Conservation (phyloP, 2,113 vertebrate species). For the Vombatus ursinus region DNA sequence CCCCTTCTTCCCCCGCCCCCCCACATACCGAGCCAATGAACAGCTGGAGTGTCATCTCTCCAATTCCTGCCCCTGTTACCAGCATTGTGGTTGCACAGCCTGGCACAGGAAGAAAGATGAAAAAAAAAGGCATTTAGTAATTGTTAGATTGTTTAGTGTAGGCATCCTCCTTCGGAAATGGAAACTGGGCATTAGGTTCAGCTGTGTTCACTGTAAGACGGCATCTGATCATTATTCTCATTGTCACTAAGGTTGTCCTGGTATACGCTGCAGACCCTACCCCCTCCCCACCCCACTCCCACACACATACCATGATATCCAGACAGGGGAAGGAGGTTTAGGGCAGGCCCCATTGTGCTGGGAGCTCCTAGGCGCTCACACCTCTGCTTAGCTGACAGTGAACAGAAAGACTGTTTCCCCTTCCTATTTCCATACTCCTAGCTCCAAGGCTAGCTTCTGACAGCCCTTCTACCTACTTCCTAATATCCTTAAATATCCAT, state of each 20-base stretch:
- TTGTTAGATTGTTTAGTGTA: not conserved
- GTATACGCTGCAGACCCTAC: not conserved
- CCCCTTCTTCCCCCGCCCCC: not conserved
- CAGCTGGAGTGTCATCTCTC: conserved; percentile 95
- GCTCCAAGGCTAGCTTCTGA: not conserved
- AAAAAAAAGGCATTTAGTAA: conserved; percentile 3
- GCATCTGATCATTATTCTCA: not conserved
- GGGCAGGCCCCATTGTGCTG: not conserved
- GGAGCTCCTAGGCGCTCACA: not conserved
- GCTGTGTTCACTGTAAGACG: not conserved
- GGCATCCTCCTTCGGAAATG: not conserved
- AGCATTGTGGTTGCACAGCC: conserved; percentile 95
- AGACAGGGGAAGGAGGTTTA: not conserved
- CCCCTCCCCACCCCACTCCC: too few relatives aligned
- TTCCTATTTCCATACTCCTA: not conserved
- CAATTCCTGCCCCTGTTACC: conserved; percentile 93
- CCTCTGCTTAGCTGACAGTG: not conserved
- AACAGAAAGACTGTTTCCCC: not conserved
- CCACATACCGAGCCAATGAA: conserved; percentile 92
- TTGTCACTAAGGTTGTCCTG: not conserved
- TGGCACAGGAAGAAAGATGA: conserved; percentile 52
- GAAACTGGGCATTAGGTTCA: not conserved
- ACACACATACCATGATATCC: not conserved
- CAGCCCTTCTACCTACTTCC: not conserved
- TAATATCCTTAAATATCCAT: not conserved